A percentile compares a stretch with the other conserved stretches of the same genome.
These are phyloP conservation scores for Ceratina japonica DNA, from an alignment of 1,140 invertebrate species.

Conservation along the genomic window DNA sequence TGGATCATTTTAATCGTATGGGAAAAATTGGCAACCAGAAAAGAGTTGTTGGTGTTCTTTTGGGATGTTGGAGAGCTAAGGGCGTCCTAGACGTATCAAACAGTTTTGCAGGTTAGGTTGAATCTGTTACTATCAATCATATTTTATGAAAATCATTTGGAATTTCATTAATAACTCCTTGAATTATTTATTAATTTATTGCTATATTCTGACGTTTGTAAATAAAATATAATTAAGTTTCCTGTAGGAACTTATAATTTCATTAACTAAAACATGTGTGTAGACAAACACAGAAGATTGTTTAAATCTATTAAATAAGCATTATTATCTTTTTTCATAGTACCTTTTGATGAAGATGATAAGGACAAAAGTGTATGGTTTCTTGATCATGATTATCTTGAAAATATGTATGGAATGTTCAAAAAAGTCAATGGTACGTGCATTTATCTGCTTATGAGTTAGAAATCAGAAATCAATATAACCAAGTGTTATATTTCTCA, in stretches of 20 bases:
- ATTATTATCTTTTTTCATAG: constrained; percentile 79
- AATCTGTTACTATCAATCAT: neutral
- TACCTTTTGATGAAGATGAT: constrained; percentile 99
- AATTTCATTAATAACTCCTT: neutral
- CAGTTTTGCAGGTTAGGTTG: constrained; percentile 96
- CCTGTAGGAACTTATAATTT: too few relatives aligned
- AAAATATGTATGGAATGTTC: constrained; percentile 99
- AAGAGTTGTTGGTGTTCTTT: constrained; percentile 97
- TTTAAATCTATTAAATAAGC: neutral
- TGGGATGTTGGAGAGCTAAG: constrained; percentile 97
- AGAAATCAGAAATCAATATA: neutral
- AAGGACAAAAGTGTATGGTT: constrained; percentile 99
- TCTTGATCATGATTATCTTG: constrained; percentile 99
- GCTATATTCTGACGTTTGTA: too few relatives aligned
- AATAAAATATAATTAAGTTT: too few relatives aligned
- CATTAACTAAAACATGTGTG: too few relatives aligned
- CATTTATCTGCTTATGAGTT: neutral
- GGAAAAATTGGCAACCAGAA: constrained; percentile 99
- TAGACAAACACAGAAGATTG: too few relatives aligned
- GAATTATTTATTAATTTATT: too few relatives aligned
- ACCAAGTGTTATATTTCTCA: constrained; percentile 1
- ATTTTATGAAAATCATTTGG: neutral
- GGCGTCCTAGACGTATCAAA: constrained; percentile 99
- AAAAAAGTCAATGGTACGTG: constrained; percentile 96
- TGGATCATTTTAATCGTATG: constrained; percentile 99